Conservation (phyloP, 2,797 vertebrate genomes). For the Loriculus beryllinus region DNA sequence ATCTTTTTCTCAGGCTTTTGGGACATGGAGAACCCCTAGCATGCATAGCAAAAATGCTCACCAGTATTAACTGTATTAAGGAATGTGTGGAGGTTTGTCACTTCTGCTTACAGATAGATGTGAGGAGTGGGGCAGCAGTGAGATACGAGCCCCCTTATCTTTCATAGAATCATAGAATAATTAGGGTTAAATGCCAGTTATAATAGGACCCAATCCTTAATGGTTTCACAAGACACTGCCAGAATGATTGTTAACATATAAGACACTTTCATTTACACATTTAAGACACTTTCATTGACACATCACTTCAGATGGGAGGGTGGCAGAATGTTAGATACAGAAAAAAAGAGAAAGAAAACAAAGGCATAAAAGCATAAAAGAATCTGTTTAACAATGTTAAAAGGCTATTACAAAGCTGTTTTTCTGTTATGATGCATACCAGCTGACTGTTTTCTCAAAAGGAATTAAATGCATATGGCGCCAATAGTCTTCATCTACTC, state of each 20-base stretch:
- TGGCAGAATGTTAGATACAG: neutral
- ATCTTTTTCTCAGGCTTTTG: neutral
- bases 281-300: neutral
- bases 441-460: neutral
- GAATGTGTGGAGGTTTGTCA: neutral
- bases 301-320: neutral
- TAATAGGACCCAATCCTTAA: neutral
- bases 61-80: neutral
- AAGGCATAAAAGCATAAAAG: neutral
- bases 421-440: neutral
- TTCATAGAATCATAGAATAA: neutral
- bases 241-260: neutral
- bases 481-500: neutral
- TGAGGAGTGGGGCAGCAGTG: neutral
- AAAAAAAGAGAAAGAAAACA: neutral
- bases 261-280: neutral
- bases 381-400: neutral
- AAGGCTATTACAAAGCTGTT: neutral
- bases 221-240: neutral
- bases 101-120: neutral
- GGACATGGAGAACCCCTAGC: neutral
- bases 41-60: neutral
- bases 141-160: neutral
- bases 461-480: neutral
- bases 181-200: neutral